Evolutionary conservation across 2,113 vertebrate species (phyloP), one percentile per base, ranked within the genome.

Genomic region (Stigmatopora argus): DNA sequence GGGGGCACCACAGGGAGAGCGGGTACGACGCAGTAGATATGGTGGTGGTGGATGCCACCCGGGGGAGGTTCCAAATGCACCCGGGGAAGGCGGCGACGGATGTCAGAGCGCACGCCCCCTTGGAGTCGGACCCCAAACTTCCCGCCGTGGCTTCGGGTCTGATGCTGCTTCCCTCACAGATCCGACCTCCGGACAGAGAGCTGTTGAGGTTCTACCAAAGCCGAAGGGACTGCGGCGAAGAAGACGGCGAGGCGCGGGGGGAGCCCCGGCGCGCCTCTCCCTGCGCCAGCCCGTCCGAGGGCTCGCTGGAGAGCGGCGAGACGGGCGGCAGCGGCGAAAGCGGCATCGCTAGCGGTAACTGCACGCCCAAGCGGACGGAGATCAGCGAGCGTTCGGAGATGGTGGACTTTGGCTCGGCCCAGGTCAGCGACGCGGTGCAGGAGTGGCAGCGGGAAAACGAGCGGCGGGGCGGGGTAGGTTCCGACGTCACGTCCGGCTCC

Each of bases 271-370:
- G 93, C 62, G 90, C 94, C 75, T 96, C 96, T 38, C 96, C 96
- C 73, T 98, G 96, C 65, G 95, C 95, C 88, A 98, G 94, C 89
- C 95, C 96, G 17, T 98, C 96, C 0, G 96, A 98, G 84, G 95
- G 96, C 78, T 98, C 96, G 8, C 93, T 97, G 67, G 97, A 99
- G 91, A 99, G 98, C 6, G 90, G 89, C 7, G 90, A 91, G 72
- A 91, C 89, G 0, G 89, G 89, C 0, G 90, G 90, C 49, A 90
- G 89, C 0, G 90, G 88, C 0, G 91, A 92, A 71, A 92, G 91
- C 1, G 91, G 91, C 35, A 92, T 92, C 5, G 91, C 91, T 5
- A 92, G 91, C 0, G 91, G 91, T 15, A 91, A 91, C 87, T 92
- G 91, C 78, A 92, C 90, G 0, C 91, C 91, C 47, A 92, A 92